These are phyloP conservation scores for Petrocephalus schoutedeni DNA, from an alignment of 2,797 vertebrate genomes.

Conservation along the genomic window DNA sequence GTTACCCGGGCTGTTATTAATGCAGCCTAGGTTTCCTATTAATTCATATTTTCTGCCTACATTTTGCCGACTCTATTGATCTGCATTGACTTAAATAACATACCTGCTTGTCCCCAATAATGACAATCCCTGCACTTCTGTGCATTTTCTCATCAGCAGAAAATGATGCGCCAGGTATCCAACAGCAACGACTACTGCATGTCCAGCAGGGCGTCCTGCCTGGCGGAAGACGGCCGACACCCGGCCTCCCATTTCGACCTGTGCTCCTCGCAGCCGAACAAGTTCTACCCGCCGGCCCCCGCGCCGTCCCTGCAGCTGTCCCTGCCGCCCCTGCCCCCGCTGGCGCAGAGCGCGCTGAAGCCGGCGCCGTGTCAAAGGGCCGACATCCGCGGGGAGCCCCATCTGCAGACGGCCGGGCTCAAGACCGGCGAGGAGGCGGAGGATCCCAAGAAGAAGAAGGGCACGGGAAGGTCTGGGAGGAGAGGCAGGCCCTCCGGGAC, in stretches of 20 bases:
- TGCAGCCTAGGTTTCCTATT: not conserved
- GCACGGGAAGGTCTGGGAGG: slow-evolving; percentile 83
- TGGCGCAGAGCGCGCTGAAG: slow-evolving; percentile 80
- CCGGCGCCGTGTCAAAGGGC: slow-evolving; percentile 84
- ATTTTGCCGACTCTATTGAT: not conserved
- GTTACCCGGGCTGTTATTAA: not conserved
- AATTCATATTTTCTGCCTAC: not conserved
- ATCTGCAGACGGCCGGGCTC: slow-evolving; percentile 77
- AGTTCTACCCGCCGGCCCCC: slow-evolving; percentile 74
- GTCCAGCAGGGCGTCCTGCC: slow-evolving; percentile 73
- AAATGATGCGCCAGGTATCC: slow-evolving; percentile 97
- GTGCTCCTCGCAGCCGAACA: slow-evolving; percentile 80
- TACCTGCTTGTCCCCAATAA: not conserved
- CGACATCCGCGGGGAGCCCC: slow-evolving; percentile 74
- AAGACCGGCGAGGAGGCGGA: slow-evolving; percentile 73
- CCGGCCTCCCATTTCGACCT: slow-evolving; percentile 86
- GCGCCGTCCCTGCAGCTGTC: slow-evolving; percentile 62
- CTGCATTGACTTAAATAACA: not conserved
- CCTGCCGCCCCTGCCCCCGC: slow-evolving; percentile 55
- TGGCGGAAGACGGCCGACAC: slow-evolving; percentile 83
- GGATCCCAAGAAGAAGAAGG: slow-evolving; percentile 93
- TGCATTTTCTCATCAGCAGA: slow-evolving; percentile 55
- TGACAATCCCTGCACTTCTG: not conserved
- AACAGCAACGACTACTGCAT: slow-evolving; percentile 85
- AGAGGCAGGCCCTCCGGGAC: slow-evolving; percentile 92